Evolutionary conservation across 2,888 invertebrate species (phyloP), one percentile per base, ranked within the genome.

Genomic region (Allacma fusca): DNA sequence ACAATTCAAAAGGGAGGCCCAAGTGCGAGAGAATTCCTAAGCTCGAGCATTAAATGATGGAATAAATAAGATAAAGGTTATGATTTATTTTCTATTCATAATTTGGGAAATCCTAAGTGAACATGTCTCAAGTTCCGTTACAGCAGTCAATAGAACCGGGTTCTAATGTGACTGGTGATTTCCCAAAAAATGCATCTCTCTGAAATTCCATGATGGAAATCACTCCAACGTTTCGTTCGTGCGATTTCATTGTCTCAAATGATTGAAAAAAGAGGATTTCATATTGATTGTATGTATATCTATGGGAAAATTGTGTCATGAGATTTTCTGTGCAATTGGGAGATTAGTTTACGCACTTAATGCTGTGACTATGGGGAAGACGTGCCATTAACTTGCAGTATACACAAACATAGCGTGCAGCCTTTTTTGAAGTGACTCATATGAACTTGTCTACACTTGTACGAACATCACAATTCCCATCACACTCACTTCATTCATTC

Each of bases 81-180:
- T 19, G n/a, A 50, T 13, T 50, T 50, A 50, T 13, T 50, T 13
- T 50, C 50, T 50, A 50, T 50, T 50, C 50, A 50, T 16, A 50
- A 50, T 9, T 50, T 50, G 2, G 2, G 40, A 13, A 50, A 50
- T 5, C 2, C 50, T 9, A 2, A 13, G n/a, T 19, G n/a, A 50
- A 50, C 50, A 50, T 16, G 50, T 50, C 50, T 16, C 16, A 50
- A 50, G 50, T 50, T 50, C 50, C 50, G 50, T 50, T 50, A 50
- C 50, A 50, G 9, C 9, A 34, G 34, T 34, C 34, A 34, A 50
- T 50, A 50, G 50, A 50, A 50, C 50, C 50, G 50, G 50, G 50
- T 50, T 50, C 50, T 50, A 50, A 50, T 50, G 4, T 50, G 50
- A 50, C 50, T 5, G 16, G 2, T 50, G 50, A 13, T 50, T 50